Conservation (phyloP, 2,888 invertebrate species). For the Chymomyza procnemis region DNA sequence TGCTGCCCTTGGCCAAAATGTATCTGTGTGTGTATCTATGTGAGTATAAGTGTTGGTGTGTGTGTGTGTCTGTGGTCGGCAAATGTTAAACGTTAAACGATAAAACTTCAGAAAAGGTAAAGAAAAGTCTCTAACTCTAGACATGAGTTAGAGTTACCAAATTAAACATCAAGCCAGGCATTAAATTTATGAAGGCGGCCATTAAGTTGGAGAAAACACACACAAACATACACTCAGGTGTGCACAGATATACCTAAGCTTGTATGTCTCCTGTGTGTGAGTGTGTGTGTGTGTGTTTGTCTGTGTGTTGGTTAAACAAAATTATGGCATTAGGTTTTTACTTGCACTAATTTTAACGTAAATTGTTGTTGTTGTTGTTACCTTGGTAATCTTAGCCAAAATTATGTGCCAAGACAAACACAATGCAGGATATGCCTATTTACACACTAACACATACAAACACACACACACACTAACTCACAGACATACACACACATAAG, state of each 20-base stretch:
- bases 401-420: not conserved
- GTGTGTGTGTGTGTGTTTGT: not conserved
- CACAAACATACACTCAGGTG: slow-evolving; percentile 2
- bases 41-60: slow-evolving; percentile 13
- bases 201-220: slow-evolving; percentile 44
- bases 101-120: slow-evolving; percentile 21
- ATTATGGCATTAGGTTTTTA: not conserved
- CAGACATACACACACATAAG: not conserved
- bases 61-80: slow-evolving; percentile 14
- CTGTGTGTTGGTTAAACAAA: not conserved
- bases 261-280: no score
- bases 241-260: not conserved
- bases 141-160: slow-evolving; percentile 68
- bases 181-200: slow-evolving; percentile 71
- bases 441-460: slow-evolving; percentile 10
- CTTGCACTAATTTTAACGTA: not conserved
- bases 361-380: not conserved
- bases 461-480: slow-evolving; percentile 11
- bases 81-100: slow-evolving; percentile 3
- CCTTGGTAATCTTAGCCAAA: not conserved
- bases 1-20: slow-evolving; percentile 6
- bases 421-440: not conserved
- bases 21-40: slow-evolving; percentile 8
- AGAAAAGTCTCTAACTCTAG: slow-evolving; percentile 61
- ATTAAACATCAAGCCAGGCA: slow-evolving; percentile 71